A percentile compares a stretch with the other conserved stretches of the same genome.
Conservation (phyloP, 2,888 invertebrate species). For the Aricia artaxerxes region DNA sequence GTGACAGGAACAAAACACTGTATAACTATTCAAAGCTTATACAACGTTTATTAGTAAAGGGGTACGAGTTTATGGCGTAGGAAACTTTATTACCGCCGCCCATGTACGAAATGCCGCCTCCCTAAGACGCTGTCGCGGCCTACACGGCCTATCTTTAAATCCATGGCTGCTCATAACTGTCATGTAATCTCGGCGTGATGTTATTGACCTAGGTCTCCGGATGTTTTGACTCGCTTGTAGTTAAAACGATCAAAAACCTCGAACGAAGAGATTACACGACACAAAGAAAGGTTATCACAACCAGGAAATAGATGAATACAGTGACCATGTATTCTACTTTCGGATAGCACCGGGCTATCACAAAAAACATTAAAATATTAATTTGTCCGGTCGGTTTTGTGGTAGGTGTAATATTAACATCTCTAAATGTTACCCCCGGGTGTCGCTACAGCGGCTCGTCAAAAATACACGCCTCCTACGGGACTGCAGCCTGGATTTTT, state of each 20-base stretch:
- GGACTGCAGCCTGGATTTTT: neutral
- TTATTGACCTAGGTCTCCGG: too few relatives aligned
- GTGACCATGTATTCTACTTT: neutral
- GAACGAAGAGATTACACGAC: neutral
- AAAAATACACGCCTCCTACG: neutral
- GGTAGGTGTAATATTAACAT: neutral
- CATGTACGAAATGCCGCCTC: too few relatives aligned
- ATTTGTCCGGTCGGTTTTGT: conserved; percentile 2
- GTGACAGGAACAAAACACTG: too few relatives aligned
- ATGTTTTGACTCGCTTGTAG: neutral
- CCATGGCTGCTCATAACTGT: too few relatives aligned
- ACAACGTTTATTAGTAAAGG: too few relatives aligned
- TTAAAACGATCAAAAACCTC: neutral
- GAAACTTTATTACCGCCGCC: too few relatives aligned
- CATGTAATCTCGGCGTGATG: too few relatives aligned
- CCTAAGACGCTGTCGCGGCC: too few relatives aligned
- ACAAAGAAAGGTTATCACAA: neutral
- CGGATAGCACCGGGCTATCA: neutral
- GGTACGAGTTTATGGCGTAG: too few relatives aligned
- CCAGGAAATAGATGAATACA: conserved; percentile 4
- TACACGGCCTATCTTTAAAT: too few relatives aligned
- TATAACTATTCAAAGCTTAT: too few relatives aligned
- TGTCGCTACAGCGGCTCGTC: neutral
- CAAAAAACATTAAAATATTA: conserved; percentile 4
- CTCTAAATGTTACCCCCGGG: neutral